Percentiles rank a stretch among this genome's conserved stretches.
These are phyloP conservation scores for human (Homo sapiens) DNA, from an alignment of 2,113 vertebrate species.

Conservation along the genomic window DNA sequence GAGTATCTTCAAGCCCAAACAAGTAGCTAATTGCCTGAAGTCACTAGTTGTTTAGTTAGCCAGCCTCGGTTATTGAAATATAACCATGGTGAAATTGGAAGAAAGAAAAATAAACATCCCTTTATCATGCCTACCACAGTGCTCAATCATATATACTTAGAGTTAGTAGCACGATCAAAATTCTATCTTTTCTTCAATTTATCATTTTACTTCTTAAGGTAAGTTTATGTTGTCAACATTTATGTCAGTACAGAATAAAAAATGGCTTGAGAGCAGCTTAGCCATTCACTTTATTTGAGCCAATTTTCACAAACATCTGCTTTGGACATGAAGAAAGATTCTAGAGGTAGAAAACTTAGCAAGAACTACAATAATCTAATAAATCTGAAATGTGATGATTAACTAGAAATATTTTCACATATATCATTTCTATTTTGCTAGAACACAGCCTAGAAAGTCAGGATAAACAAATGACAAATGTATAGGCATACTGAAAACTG, in stretches of 20 bases:
- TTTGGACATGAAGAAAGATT: conserved; percentile 55
- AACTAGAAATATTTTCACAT: conserved; percentile 45
- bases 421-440: conserved; percentile 28
- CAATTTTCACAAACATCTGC: conserved; percentile 64
- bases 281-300: conserved; percentile 59
- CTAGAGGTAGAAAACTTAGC: conserved; percentile 50
- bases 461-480: conserved; percentile 50
- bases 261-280: conserved; percentile 32
- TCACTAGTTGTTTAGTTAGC: conserved; percentile 26
- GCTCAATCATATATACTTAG: neutral
- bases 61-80: conserved; percentile 9
- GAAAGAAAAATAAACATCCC: conserved; percentile 51
- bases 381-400: conserved; percentile 52
- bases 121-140: conserved; percentile 7
- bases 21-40: conserved; percentile 49
- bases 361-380: neutral
- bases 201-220: conserved; percentile 27
- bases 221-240: conserved; percentile 42
- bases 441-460: conserved; percentile 21
- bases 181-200: neutral
- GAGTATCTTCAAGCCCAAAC: conserved; percentile 21
- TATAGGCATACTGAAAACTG: conserved; percentile 21
- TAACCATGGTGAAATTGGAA: conserved; percentile 9
- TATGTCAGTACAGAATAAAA: conserved; percentile 40
- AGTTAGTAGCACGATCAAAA: conserved; percentile 45